A percentile compares a stretch with the other conserved stretches of the same genome.
Conservation (phyloP, 2,113 vertebrate genomes). For the Sinocyclocheilus rhinocerous region DNA sequence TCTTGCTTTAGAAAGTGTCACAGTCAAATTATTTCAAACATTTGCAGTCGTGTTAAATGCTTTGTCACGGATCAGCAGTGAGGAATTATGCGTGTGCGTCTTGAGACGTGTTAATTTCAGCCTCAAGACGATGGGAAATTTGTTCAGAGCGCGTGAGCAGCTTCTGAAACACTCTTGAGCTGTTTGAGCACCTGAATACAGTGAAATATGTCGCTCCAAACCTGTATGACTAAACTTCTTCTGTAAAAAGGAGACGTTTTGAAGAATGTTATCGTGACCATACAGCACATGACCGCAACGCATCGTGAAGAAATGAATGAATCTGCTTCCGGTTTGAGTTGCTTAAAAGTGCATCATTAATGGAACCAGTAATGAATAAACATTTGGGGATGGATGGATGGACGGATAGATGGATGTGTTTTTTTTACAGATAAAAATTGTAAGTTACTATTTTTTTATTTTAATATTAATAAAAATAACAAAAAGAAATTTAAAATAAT, state of each 20-base stretch:
- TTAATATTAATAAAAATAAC: too few relatives aligned
- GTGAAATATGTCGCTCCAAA: neutral
- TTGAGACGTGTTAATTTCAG: neutral
- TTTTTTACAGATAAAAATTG: too few relatives aligned
- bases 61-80: neutral
- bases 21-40: neutral
- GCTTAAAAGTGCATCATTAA: too few relatives aligned
- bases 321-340: too few relatives aligned
- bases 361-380: too few relatives aligned
- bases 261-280: neutral
- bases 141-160: neutral
- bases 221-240: neutral
- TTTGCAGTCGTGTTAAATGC: neutral
- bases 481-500: too few relatives aligned
- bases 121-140: neutral
- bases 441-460: too few relatives aligned
- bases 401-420: too few relatives aligned
- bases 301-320: too few relatives aligned
- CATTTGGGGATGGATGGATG: too few relatives aligned
- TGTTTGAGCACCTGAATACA: neutral
- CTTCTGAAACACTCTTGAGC: neutral
- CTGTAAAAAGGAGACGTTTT: neutral
- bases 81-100: neutral
- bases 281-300: neutral
- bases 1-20: slow-evolving; percentile 10